Base-by-base conservation (phyloP, 2,888 invertebrate genomes). In the Odontothrips loti region DNA sequence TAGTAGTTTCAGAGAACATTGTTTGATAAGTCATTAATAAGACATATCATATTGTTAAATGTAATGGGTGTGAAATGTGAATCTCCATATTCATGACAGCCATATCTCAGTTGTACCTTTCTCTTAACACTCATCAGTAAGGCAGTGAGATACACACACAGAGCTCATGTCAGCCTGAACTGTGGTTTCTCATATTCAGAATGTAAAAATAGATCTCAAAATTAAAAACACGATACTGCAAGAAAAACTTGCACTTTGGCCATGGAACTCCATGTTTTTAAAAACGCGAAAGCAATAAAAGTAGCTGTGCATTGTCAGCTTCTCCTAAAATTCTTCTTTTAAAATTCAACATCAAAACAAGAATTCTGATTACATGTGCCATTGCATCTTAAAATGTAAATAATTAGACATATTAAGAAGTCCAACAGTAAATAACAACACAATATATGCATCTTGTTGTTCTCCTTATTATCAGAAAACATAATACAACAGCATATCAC, bases 401-500 rank as follows among this genome's bases (percentile, higher is more conserved):
- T 27, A 23, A 75, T 8, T 68, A 23, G 6, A 43, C 34, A 43
- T 43, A 43, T 58, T 17, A 58, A 58, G 20, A 58, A 58, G 17
- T 58, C 17, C 20, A 58, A 58, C 15, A 58, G 34, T 43, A 58
- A 58, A 58, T 58, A 58, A 58, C 58, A 58, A 58, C 58, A 58
- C 58, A 58, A 58, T 58, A 58, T 58, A 58, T 58, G 58, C 58
- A 58, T 58, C 58, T 58, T 58, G 58, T 58, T 58, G 58, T 17
- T 58, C 58, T 58, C 58, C 58, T 58, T 20, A 75, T 51, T 11
- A 75, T 23, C 23, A 27, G 27, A 27, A 27, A 23, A 27, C 68
- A 27, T 75, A 75, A 75, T 75, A 75, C 68, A 75, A 75, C 27
- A 75, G 11, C 12, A 75, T 75, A 75, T 75, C 68, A 75, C 68